Percentiles rank a stretch among this genome's conserved stretches.
Evolutionary conservation across 2,113 vertebrate species (phyloP).

Genomic region (Chiloscyllium plagiosum): DNA sequence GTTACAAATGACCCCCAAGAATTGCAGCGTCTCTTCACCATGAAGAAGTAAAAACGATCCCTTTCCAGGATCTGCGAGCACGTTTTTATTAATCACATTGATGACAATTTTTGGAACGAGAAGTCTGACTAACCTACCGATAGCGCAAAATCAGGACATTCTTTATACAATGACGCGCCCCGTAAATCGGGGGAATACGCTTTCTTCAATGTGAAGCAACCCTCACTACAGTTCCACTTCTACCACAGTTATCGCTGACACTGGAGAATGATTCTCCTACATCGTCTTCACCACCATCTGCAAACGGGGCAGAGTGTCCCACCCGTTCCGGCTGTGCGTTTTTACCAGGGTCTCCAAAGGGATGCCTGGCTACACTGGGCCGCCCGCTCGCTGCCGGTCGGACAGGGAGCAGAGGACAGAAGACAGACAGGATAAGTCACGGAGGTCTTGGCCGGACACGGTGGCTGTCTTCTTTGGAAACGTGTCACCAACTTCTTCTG

Average conservation of each 20-base stretch:
- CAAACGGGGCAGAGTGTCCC: background rate
- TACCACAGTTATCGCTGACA: background rate
- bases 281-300: slow-evolving; percentile 13
- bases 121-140: background rate
- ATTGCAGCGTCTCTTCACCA: slow-evolving; percentile 25
- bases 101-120: background rate
- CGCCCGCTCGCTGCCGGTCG: slow-evolving; percentile 46
- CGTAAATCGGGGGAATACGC: background rate
- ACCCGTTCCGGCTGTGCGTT: background rate
- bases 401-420: slow-evolving; percentile 42
- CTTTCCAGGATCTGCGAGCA: background rate
- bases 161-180: background rate
- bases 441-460: slow-evolving; percentile 37
- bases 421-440: background rate
- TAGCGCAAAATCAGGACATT: background rate
- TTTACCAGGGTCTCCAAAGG: slow-evolving; percentile 82
- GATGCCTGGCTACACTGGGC: slow-evolving; percentile 42
- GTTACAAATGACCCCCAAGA: background rate
- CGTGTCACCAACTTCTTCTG: slow-evolving; percentile 51
- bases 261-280: slow-evolving; percentile 35
- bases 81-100: background rate
- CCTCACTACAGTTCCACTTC: background rate
- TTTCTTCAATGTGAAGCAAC: slow-evolving; percentile 29
- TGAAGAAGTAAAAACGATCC: slow-evolving; percentile 22
- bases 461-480: slow-evolving; percentile 45